phyloP scores from a whole-genome alignment of 2,113 vertebrate species.

The Zeus faber region DNA sequence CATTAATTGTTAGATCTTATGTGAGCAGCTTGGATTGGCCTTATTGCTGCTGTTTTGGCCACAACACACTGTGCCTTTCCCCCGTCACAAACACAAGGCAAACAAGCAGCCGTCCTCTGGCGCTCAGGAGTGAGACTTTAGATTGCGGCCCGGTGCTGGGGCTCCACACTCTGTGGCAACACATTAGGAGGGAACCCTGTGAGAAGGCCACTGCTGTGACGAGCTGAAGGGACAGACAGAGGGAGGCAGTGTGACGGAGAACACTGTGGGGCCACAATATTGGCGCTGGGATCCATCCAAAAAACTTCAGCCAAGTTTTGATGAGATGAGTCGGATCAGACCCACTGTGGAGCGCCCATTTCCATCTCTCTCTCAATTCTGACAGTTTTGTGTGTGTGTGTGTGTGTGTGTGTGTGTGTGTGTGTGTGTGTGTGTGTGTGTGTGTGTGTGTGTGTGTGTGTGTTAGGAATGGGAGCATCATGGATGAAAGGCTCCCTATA shows the following conservation, averaged over 20 bases:
- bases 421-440: conserved; percentile 12
- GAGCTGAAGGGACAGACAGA: conserved; percentile 61
- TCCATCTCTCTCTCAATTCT: too few relatives aligned
- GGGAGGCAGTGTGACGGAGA: conserved; percentile 63
- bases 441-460: conserved; percentile 11
- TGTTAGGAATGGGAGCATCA: not conserved
- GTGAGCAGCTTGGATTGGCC: too few relatives aligned
- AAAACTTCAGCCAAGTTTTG: conserved; percentile 68
- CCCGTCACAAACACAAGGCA: conserved; percentile 31
- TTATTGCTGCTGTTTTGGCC: too few relatives aligned
- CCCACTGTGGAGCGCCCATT: too few relatives aligned
- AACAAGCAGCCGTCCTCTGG: conserved; percentile 42
- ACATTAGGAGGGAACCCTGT: conserved; percentile 38
- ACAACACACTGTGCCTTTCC: conserved; percentile 4
- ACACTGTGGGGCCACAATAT: conserved; percentile 42
- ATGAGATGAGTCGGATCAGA: conserved; percentile 61
- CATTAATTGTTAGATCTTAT: too few relatives aligned
- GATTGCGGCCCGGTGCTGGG: conserved; percentile 42
- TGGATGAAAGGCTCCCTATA: conserved; percentile 51
- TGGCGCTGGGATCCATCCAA: conserved; percentile 54
- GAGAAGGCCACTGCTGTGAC: conserved; percentile 55
- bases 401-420: conserved; percentile 28
- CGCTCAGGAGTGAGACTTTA: conserved; percentile 43
- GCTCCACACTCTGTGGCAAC: conserved; percentile 43
- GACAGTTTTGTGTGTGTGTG: not conserved